Evolutionary conservation across 2,888 invertebrate genomes (phyloP), one percentile per base, ranked within the genome.

Genomic region (Lamproptera curius): DNA sequence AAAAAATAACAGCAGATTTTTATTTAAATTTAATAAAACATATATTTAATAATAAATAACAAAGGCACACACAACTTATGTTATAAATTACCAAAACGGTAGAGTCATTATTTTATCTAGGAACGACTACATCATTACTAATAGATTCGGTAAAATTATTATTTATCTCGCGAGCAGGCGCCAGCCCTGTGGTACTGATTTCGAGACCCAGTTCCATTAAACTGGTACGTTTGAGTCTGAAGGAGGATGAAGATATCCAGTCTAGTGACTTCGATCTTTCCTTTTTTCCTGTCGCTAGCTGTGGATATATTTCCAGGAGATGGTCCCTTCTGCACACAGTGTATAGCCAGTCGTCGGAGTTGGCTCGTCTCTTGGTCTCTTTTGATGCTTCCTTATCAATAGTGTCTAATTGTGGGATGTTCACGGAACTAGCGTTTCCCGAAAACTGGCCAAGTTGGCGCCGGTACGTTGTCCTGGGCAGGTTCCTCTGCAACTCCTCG

Each of bases 261-360:
- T 82, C 81, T 2, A 83, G 42, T 0, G 84, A 84, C 42, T 65
- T 75, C 0, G 78, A 70, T 16, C 83, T 62, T 20, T 57, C 63
- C 26, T 59, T 63, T 6, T 42, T 61, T 8, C 51, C 54, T 1
- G 44, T 16, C 5, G 57, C 16, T 13, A 54, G 47, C 2, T 63
- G 46, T 1, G 47, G 42, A 35, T 57, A 57, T 1, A 58, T 36
- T 23, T 63, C 53, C 4, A 63, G 47, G n/a, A 73, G 41, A 36
- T 60, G 52, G 33, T 70, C 57, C 53, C 67, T 74, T 39, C 83
- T 65, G 28, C 66, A 62, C 0, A 63, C 55, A 0, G 71, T 75
- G 44, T 75, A 77, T 8, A 84, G 16, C 70, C 72, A 76, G 47
- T 82, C 84, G 36, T 85, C 85, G 0, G 85, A 86, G 35, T 79